Evolutionary conservation across 2,113 vertebrate genomes (phyloP), one percentile per base, ranked within the genome.

Genomic region (Stomatorhinus ivindoensis): DNA sequence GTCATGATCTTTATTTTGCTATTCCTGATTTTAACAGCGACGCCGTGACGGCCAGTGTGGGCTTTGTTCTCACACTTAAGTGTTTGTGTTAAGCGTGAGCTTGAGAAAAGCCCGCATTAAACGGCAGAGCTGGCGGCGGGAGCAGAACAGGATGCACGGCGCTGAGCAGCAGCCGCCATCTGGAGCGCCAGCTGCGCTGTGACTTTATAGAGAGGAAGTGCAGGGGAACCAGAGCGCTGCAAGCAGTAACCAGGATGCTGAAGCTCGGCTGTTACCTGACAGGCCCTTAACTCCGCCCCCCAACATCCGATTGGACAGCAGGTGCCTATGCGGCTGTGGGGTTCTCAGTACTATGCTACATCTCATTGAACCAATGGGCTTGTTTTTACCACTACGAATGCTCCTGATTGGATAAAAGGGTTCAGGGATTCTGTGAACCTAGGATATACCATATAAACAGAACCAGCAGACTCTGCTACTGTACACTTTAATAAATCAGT

Each of bases 151-250:
- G 88, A 84, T 42, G 42, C 50, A 39, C 9, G 8, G n/a, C n/a
- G 19, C 27, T 55, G 88, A 53, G 31, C 42, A 19, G 24, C 3
- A 58, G 55, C 31, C 53, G 50, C 83, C 83, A 90, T 76, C 65
- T 53, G 86, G 31, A 39, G 1, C 44, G 9, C 35, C 89, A 90
- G 89, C 89, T 90, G 89, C 80, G 11, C 50, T 8, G 31, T 4
- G 31, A 31, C 31, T 35, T 4, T 19, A 24, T n/a, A 55, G 58
- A 76, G 19, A 42, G 83, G 84, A 86, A 65, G 17, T 24, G 48
- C 11, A 84, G 44, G 82, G 8, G 24, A n/a, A 83, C 13, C 42
- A n/a, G 19, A 42, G 46, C 8, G 1, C 46, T 46, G 42, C 35
- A 83, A 42, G 39, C 39, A 24, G 80, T 9, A 42, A 83, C 35